These are phyloP conservation scores for Lethenteron reissneri DNA, from an alignment of 2,113 vertebrate species.

Conservation along the genomic window DNA sequence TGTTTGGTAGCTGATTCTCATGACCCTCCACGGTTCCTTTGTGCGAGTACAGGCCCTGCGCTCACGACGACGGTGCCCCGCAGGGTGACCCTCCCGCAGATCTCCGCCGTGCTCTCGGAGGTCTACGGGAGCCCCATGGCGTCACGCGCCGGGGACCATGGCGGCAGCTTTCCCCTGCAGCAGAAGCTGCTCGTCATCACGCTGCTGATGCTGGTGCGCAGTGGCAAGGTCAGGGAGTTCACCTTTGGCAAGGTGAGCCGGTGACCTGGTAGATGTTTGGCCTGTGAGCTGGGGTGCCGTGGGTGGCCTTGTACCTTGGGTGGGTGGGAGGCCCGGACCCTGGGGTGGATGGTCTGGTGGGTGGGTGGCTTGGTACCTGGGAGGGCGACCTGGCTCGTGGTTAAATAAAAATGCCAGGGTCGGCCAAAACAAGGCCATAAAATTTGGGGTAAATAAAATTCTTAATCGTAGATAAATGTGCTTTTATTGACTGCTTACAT, in stretches of 20 bases:
- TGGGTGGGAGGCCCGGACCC: too few species aligned
- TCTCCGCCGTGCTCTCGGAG: slow-evolving; percentile 55
- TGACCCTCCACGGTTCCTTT: too few species aligned
- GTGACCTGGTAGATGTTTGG: not conserved
- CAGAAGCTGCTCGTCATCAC: slow-evolving; percentile 81
- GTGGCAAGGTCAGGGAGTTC: slow-evolving; percentile 33
- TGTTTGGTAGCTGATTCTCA: too few species aligned
- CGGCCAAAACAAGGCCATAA: too few species aligned
- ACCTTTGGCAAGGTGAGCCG: slow-evolving; percentile 55
- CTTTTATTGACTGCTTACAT: too few species aligned
- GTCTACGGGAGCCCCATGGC: slow-evolving; percentile 61
- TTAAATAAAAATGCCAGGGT: too few species aligned
- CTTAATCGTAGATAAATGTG: too few species aligned
- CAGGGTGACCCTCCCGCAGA: slow-evolving; percentile 34
- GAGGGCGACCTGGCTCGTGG: too few species aligned
- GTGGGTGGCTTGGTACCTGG: not conserved
- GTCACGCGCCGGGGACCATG: slow-evolving; percentile 8
- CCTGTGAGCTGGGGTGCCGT: not conserved
- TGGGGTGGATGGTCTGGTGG: too few species aligned
- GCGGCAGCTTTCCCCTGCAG: slow-evolving; percentile 57
- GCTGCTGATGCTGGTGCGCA: slow-evolving; percentile 42
- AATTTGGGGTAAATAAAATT: too few species aligned
- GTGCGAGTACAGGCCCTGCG: not conserved
- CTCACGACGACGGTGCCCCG: slow-evolving; percentile 14
- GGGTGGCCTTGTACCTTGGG: not conserved